Base-by-base conservation (phyloP, 1,140 invertebrate species). In the Daktulosphaira vitifoliae region DNA sequence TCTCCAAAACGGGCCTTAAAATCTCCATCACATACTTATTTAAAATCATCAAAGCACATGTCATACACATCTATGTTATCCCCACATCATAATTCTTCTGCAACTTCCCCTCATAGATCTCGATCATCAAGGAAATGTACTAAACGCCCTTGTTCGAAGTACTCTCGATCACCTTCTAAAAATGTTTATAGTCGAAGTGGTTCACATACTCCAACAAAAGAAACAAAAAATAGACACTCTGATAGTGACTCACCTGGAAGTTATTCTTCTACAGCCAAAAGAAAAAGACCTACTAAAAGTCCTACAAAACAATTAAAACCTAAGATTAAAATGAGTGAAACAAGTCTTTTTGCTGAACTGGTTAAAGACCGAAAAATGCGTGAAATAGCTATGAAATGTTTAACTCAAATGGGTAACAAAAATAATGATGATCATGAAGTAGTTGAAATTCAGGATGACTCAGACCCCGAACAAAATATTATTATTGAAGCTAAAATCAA, bases 271-370 rank as follows among this genome's bases (percentile, higher is more conserved):
- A 39, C 18, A 29, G 18, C 42, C 20, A 62, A 62, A 33, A 29
- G n/a, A 48, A 48, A 48, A n/a, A 62, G 44, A 29, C 1, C 13
- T 6, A 46, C n/a, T 1, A 62, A 48, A 48, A 62, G 25, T 22
- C 42, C 42, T 25, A 11, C 25, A 18, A 48, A 29, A 20, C 25
- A 48, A 22, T 48, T 8, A 23, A 67, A 70, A 9, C 67, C 70
- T 1, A 69, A 76, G 51, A 82, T 85, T 37, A 89, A 88, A 67
- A 88, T 91, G 67, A 85, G 82, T 56, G 87, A 90, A 68, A 90
- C 89, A 2, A 90, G 88, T 73, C 77, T 92, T 1, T 93, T 92
- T 73, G 89, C 89, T 2, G 89, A 92, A 74, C 77, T 93, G 16
- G 87, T 92, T 0, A 91, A 90, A 71, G 85, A 88, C 70, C 84